Percentiles rank a stretch among this genome's conserved stretches.
Conservation (phyloP, 2,113 vertebrate species). For the Phaethon lepturus region DNA sequence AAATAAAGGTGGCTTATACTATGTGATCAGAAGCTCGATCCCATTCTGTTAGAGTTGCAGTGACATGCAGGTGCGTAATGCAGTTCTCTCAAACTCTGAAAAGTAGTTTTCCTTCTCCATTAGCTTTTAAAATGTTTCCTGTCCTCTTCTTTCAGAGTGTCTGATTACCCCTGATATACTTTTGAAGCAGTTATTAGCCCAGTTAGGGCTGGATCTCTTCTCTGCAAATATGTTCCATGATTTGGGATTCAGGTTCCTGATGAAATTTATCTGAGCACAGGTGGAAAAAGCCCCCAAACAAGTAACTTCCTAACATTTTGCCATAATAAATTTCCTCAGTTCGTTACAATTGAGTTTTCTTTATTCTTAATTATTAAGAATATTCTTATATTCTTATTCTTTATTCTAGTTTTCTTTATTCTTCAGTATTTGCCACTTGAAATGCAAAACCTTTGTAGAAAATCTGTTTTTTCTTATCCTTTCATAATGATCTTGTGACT, state of each 20-base stretch:
- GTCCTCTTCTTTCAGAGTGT: neutral
- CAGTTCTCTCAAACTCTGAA: neutral
- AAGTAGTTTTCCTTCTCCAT: neutral
- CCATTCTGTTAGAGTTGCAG: neutral
- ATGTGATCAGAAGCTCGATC: neutral
- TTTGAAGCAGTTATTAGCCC: neutral
- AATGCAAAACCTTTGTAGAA: neutral
- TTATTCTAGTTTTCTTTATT: neutral
- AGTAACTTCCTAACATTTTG: neutral
- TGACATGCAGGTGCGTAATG: fast-evolving
- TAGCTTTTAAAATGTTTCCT: neutral
- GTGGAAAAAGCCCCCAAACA: neutral
- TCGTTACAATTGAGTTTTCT: neutral
- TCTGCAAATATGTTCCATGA: neutral
- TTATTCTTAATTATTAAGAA: too few relatives aligned
- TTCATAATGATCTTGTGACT: neutral
- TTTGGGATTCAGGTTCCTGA: neutral
- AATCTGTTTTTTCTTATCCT: neutral
- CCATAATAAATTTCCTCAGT: neutral
- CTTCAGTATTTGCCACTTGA: neutral
- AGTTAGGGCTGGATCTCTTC: neutral
- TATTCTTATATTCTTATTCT: neutral
- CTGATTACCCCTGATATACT: neutral
- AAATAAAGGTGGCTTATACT: neutral
- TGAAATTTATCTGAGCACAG: neutral